These are phyloP conservation scores for Hemicrepidius hirtus DNA, from an alignment of 2,888 invertebrate genomes.

Conservation along the genomic window DNA sequence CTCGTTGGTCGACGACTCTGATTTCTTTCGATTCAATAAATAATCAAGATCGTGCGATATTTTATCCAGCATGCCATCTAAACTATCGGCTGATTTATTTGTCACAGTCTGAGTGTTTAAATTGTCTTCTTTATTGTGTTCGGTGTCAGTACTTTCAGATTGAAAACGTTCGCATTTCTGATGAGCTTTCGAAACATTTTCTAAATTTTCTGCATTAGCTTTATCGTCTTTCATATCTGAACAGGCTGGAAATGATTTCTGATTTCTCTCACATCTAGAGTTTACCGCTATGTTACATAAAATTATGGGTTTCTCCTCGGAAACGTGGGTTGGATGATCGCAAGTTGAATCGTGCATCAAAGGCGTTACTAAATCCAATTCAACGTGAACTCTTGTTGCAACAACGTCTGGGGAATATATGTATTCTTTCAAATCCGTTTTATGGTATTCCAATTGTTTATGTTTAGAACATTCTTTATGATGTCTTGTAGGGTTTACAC, in stretches of 20 bases:
- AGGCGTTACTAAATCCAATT: slow-evolving; percentile 73
- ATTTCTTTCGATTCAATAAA: slow-evolving; percentile 76
- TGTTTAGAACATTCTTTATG: slow-evolving; percentile 56
- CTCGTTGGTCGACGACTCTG: slow-evolving; percentile 1
- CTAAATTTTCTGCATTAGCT: slow-evolving; percentile 14
- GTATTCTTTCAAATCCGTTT: slow-evolving; percentile 56
- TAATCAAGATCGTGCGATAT: slow-evolving; percentile 90
- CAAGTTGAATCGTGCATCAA: slow-evolving; percentile 55
- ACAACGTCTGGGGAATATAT: slow-evolving; percentile 70
- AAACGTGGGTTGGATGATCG: slow-evolving; percentile 39
- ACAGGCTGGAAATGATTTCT: slow-evolving; percentile 41
- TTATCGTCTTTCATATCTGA: slow-evolving; percentile 52
- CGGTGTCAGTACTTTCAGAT: slow-evolving; percentile 66
- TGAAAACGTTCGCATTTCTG: slow-evolving; percentile 62
- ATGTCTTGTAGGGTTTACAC: slow-evolving; percentile 47
- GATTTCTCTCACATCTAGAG: slow-evolving; percentile 53
- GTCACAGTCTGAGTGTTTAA: background rate
- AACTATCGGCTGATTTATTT: slow-evolving; percentile 60
- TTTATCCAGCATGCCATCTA: slow-evolving; percentile 83
- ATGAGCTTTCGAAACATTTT: slow-evolving; percentile 30
- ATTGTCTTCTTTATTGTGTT: background rate
- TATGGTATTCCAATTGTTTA: slow-evolving; percentile 53
- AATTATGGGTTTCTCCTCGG: slow-evolving; percentile 61
- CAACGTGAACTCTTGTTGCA: slow-evolving; percentile 75
- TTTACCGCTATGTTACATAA: slow-evolving; percentile 66